These are phyloP conservation scores for Araneus ventricosus DNA, from an alignment of 1,140 invertebrate species.

Conservation along the genomic window DNA sequence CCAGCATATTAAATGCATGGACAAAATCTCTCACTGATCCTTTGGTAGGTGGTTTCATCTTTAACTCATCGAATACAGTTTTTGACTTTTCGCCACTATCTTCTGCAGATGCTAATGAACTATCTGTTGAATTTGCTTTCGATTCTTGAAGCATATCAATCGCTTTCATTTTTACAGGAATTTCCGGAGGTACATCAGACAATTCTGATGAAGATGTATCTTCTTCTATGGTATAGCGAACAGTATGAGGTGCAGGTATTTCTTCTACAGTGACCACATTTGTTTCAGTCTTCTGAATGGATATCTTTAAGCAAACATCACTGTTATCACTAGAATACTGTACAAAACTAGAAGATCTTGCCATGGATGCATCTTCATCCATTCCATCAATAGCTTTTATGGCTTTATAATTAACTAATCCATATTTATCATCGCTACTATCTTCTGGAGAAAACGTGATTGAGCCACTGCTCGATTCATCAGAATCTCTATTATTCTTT, in stretches of 20 bases:
- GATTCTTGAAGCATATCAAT: slow-evolving; percentile 17
- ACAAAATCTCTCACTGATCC: slow-evolving; percentile 71
- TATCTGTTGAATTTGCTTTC: slow-evolving; percentile 42
- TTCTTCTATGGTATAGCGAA: slow-evolving; percentile 63
- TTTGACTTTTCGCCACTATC: slow-evolving; percentile 55
- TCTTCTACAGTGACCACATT: slow-evolving; percentile 71
- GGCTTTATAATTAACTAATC: slow-evolving; percentile 56
- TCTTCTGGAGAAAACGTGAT: slow-evolving; percentile 56
- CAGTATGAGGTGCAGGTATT: slow-evolving; percentile 29
- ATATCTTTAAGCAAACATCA: slow-evolving; percentile 69
- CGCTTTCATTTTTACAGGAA: slow-evolving; percentile 3
- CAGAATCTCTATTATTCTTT: neutral
- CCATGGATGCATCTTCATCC: neutral
- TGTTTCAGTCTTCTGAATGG: slow-evolving; percentile 72
- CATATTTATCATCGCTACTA: slow-evolving; percentile 66
- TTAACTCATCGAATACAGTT: slow-evolving; percentile 62
- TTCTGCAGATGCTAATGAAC: slow-evolving; percentile 48
- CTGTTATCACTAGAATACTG: slow-evolving; percentile 47
- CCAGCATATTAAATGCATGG: slow-evolving; percentile 65
- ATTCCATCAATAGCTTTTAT: neutral
- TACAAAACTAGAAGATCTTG: slow-evolving; percentile 22
- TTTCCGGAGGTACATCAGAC: slow-evolving; percentile 26
- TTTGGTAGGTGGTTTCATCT: slow-evolving; percentile 60
- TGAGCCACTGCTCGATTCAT: slow-evolving; percentile 33
- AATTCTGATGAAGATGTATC: slow-evolving; percentile 65